Base-by-base conservation (phyloP, 35 echinoderm and acorn worm species). In the Lytechinus variegatus region DNA sequence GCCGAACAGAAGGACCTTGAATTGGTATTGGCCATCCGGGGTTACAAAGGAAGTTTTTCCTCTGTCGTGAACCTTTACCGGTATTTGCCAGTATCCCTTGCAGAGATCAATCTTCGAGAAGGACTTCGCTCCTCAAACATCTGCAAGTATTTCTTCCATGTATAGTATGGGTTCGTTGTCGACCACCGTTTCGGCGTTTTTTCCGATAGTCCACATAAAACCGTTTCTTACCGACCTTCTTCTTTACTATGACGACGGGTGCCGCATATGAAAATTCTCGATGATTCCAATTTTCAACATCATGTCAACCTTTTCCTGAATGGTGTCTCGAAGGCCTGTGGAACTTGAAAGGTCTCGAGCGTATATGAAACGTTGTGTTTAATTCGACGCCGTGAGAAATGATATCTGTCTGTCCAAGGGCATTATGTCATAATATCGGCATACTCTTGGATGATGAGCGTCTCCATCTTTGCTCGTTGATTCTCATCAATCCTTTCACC, bases 21-120 rank as follows among this genome's bases (percentile, higher is more conserved):
- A 98, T 33, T 97, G 91, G 60, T 86, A 98, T 28, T 97, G 60
- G 21, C 97, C 97, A 92, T 86, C 86, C n/a, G 95, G 92, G 1
- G 97, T 97, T 72, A 95, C 86, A 71, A 98, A 98, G 7, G 96
- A 44, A 44, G 33, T 44, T 44, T 44, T 44, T 2, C 33, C 33
- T 44, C 33, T 44, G 33, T 2, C 33, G 16, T 54, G 16, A 51
- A 54, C 24, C 6, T 51, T 53, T 10, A 98, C 66, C 12, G 96
- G 91, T 54, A 98, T 97, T 54, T 98, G 96, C 97, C 97, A 98
- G 72, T 97, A 98, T 58, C 96, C 95, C 44, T 98, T 95, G 7
- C 61, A 87, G 13, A 97, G 93, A 79, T 96, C 95, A 21, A 96
- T 94, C 53, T 97, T 97, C 27, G 97, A 56, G 79, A 98, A 97